Percentiles rank a stretch among this genome's conserved stretches.
Conservation (phyloP, 2,113 vertebrate genomes). For the Silurus glanis region DNA sequence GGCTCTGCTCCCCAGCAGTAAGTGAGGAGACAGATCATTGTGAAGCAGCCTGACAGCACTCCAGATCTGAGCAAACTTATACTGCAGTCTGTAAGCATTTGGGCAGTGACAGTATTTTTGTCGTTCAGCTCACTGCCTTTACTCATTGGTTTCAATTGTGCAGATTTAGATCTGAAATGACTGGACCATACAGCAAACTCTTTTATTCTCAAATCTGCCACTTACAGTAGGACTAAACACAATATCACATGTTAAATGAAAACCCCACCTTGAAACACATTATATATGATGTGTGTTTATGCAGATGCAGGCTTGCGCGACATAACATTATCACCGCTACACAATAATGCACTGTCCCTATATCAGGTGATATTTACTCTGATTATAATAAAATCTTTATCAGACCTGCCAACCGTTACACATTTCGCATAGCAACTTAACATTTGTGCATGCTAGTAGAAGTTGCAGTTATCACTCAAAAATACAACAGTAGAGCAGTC, state of each 20-base stretch:
- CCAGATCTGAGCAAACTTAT: slow-evolving; percentile 30
- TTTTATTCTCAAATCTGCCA: background rate
- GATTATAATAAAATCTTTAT: background rate
- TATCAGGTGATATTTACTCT: background rate
- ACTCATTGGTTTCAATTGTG: background rate
- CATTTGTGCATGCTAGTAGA: background rate
- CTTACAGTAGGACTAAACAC: background rate
- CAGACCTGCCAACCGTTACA: background rate
- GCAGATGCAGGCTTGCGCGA: background rate
- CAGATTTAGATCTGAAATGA: background rate
- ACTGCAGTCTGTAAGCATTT: slow-evolving; percentile 17
- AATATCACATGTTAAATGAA: background rate
- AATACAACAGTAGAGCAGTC: background rate
- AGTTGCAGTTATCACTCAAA: background rate
- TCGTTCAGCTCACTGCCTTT: background rate
- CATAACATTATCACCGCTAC: background rate
- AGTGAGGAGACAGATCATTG: slow-evolving; percentile 34
- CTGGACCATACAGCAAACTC: background rate
- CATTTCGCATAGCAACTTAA: background rate
- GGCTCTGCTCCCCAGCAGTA: slow-evolving; percentile 29
- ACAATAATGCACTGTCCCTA: background rate
- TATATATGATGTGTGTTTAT: background rate
- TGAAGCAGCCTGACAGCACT: slow-evolving; percentile 32
- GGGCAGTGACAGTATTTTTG: slow-evolving; percentile 18
- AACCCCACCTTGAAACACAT: background rate